phyloP scores from a whole-genome alignment of 2,113 vertebrate genomes.

The Oophaga pumilio region DNA sequence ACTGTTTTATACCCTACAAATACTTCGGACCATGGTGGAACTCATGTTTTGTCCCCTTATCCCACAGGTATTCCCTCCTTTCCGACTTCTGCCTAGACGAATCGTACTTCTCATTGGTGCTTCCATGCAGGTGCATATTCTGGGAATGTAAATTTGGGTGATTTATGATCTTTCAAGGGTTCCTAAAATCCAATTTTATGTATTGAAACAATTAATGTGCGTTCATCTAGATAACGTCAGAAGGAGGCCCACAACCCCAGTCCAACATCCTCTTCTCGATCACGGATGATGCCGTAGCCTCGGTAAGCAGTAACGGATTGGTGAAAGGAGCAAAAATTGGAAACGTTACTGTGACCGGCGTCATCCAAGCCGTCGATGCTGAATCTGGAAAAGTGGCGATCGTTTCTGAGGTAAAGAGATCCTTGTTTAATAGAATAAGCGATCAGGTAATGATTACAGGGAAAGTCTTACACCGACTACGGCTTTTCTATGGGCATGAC shows the following conservation, averaged over 20 bases:
- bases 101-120: slow-evolving; percentile 89
- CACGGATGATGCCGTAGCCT: slow-evolving; percentile 73
- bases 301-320: slow-evolving; percentile 77
- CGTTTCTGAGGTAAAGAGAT: slow-evolving; percentile 83
- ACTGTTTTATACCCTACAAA: neutral
- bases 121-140: slow-evolving; percentile 82
- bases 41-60: neutral
- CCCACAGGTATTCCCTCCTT: slow-evolving; percentile 89
- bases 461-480: neutral
- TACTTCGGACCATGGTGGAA: neutral
- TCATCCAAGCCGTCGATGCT: slow-evolving; percentile 87
- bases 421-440: neutral
- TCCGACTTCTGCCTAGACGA: slow-evolving; percentile 86
- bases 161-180: neutral
- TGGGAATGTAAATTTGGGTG: neutral
- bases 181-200: neutral
- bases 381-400: slow-evolving; percentile 87
- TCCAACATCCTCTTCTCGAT: slow-evolving; percentile 92
- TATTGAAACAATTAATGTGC: neutral
- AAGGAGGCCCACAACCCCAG: slow-evolving; percentile 94
- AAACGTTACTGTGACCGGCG: slow-evolving; percentile 80
- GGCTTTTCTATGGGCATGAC: neutral
- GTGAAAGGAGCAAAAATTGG: slow-evolving; percentile 78
- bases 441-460: neutral
- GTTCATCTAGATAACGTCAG: slow-evolving; percentile 83